phyloP scores from a whole-genome alignment of 2,113 vertebrate genomes.

The Tragelaphus scriptus region DNA sequence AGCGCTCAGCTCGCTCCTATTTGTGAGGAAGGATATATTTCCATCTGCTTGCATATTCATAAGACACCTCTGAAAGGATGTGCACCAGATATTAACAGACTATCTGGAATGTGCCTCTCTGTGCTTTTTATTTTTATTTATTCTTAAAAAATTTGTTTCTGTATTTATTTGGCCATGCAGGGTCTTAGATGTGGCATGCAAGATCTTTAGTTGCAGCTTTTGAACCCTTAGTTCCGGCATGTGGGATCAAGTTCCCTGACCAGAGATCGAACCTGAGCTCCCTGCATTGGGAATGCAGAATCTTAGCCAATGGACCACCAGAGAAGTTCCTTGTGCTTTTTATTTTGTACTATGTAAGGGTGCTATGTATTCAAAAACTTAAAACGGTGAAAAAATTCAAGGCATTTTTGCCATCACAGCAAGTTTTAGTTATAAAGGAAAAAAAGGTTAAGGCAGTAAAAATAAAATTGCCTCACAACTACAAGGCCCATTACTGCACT shows the following conservation, averaged over 20 bases:
- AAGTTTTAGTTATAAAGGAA: neutral
- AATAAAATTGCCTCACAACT: neutral
- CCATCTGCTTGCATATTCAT: neutral
- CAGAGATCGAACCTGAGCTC: neutral
- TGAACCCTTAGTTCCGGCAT: neutral
- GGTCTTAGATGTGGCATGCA: neutral
- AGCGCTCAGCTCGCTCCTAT: neutral
- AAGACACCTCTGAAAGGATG: neutral
- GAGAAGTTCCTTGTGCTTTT: neutral
- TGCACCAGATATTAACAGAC: no score
- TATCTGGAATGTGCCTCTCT: neutral
- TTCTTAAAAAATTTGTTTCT: neutral
- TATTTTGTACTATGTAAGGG: neutral
- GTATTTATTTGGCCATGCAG: neutral
- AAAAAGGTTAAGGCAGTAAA: neutral
- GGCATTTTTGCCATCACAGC: neutral
- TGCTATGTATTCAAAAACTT: neutral
- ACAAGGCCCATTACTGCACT: fast-evolving
- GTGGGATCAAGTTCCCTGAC: neutral
- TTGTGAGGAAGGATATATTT: neutral
- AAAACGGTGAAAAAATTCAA: neutral
- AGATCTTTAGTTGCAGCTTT: neutral
- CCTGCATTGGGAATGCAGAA: neutral
- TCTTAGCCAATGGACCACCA: neutral
- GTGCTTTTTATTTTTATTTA: neutral